A percentile compares a stretch with the other conserved stretches of the same genome.
These are phyloP conservation scores for Eulithis testata DNA, from an alignment of 2,888 invertebrate species.

Conservation along the genomic window DNA sequence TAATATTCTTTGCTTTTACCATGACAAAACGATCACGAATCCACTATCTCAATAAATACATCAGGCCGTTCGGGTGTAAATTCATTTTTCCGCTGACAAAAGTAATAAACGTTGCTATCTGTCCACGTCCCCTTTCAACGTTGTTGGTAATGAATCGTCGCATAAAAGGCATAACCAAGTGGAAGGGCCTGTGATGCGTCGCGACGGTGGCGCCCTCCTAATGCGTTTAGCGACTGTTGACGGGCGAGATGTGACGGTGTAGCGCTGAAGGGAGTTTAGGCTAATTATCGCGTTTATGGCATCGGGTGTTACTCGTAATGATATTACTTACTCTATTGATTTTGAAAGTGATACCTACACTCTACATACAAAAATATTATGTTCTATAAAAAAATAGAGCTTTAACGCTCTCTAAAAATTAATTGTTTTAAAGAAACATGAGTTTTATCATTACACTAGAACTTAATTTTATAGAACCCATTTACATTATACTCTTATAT, in stretches of 20 bases:
- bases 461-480: too few species aligned
- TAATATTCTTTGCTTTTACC: neutral
- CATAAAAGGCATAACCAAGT: conserved; percentile 83
- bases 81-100: conserved; percentile 84
- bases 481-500: too few species aligned
- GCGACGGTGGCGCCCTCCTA: conserved; percentile 54
- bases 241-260: conserved; percentile 59
- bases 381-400: too few species aligned
- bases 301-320: neutral
- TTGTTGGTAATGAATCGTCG: conserved; percentile 80
- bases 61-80: conserved; percentile 70
- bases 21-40: conserved; percentile 25
- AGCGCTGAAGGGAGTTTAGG: conserved; percentile 14
- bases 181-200: conserved; percentile 66
- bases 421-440: too few species aligned
- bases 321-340: too few species aligned
- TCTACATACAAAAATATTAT: too few species aligned
- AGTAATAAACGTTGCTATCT: conserved; percentile 83
- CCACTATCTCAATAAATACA: conserved; percentile 52
- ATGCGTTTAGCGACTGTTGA: conserved; percentile 63
- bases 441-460: too few species aligned
- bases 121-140: conserved; percentile 71
- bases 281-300: conserved; percentile 47
- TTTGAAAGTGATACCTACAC: too few species aligned
- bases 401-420: too few species aligned